phyloP scores from a whole-genome alignment of 1,140 invertebrate genomes.

The Coptotermes formosanus region DNA sequence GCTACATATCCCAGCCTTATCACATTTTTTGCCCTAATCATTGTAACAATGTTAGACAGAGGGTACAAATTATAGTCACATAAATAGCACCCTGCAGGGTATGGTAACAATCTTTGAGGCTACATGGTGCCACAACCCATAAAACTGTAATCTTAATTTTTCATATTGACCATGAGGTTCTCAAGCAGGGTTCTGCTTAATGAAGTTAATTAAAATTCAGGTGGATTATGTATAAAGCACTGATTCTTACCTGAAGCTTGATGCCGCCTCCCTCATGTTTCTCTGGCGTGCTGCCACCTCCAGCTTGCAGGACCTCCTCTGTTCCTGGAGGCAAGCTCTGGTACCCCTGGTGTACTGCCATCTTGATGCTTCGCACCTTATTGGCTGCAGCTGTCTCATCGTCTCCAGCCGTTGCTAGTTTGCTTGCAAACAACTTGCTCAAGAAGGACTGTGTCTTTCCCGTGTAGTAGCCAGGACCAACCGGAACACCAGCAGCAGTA shows the following conservation, averaged over 20 bases:
- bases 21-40: too few species aligned
- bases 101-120: too few species aligned
- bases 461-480: conserved; percentile 37
- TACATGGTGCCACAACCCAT: too few species aligned
- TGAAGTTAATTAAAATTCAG: too few species aligned
- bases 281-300: conserved; percentile 44
- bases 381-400: not conserved
- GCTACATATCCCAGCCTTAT: too few species aligned
- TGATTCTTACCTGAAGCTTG: conserved; percentile 46
- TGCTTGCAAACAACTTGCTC: conserved; percentile 3
- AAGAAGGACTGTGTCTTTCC: conserved; percentile 24
- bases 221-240: too few species aligned
- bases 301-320: conserved; percentile 46
- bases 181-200: too few species aligned
- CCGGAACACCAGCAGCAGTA: conserved; percentile 38
- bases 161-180: too few species aligned
- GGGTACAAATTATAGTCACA: too few species aligned
- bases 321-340: conserved; percentile 48
- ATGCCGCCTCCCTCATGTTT: conserved; percentile 46
- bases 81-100: too few species aligned
- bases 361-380: conserved; percentile 43
- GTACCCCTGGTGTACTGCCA: conserved; percentile 49
- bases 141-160: too few species aligned
- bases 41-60: too few species aligned
- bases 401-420: not conserved